Percentiles rank a stretch among this genome's conserved stretches.
These are phyloP conservation scores for Latrodectus geometricus DNA, from an alignment of 1,140 invertebrate genomes.

Conservation along the genomic window DNA sequence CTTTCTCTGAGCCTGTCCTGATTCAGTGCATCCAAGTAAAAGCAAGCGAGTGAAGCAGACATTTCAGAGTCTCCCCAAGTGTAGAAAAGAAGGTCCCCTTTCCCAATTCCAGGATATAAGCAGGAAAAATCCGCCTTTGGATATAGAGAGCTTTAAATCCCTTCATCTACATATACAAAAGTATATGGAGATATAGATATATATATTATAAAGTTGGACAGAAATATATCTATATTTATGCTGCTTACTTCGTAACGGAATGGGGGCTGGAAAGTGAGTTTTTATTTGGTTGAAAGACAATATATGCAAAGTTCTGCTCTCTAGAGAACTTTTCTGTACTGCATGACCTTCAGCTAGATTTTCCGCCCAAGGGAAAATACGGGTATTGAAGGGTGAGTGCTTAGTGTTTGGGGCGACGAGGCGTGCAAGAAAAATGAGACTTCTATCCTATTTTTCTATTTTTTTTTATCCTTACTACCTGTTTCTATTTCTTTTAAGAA, in stretches of 20 bases:
- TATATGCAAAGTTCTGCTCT: constrained; percentile 35
- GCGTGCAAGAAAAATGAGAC: background rate
- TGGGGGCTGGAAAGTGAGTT: background rate
- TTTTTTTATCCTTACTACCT: background rate
- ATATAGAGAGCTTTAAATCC: constrained; percentile 29
- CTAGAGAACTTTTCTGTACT: background rate
- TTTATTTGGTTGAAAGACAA: constrained; percentile 21
- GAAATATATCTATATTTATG: too few relatives aligned
- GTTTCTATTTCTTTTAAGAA: background rate
- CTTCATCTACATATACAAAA: constrained; percentile 34
- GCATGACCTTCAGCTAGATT: background rate
- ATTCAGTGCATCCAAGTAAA: constrained; percentile 14
- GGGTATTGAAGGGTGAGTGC: constrained; percentile 5
- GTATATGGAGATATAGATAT: constrained; percentile 4
- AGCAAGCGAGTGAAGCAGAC: background rate
- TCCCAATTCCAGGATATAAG: constrained; percentile 32
- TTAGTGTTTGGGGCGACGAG: background rate
- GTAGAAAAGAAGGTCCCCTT: constrained; percentile 2
- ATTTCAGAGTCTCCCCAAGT: background rate
- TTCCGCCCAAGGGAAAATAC: constrained; percentile 1
- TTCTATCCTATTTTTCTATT: background rate
- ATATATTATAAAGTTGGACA: too few relatives aligned
- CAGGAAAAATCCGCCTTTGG: constrained; percentile 27
- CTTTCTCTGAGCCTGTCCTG: constrained; percentile 2
- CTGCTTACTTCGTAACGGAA: background rate